These are phyloP conservation scores for Netta rufina DNA, from an alignment of 2,797 vertebrate species.

Conservation along the genomic window DNA sequence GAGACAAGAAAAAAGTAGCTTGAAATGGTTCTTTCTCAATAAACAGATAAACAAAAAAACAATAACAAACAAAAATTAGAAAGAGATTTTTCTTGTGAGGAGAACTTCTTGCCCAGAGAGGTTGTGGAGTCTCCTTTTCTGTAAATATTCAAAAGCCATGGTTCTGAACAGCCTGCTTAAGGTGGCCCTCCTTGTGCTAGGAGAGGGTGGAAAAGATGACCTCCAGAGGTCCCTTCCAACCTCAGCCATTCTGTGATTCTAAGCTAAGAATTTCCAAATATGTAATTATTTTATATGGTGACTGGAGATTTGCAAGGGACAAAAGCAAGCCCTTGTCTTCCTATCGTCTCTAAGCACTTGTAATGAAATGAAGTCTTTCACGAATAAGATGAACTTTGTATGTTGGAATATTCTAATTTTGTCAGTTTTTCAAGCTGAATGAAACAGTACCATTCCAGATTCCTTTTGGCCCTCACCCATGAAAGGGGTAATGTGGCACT, in stretches of 20 bases:
- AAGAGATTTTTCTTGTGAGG: not conserved
- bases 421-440: not conserved
- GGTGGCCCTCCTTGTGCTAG: not conserved
- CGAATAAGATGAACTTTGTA: not conserved
- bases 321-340: not conserved
- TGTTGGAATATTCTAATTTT: not conserved
- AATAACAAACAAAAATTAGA: not conserved
- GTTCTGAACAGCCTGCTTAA: not conserved
- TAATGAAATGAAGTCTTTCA: not conserved
- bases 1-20: not conserved
- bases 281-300: not conserved
- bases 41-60: not conserved
- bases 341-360: not conserved
- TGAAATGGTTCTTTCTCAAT: not conserved
- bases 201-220: not conserved
- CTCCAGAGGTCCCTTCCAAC: not conserved
- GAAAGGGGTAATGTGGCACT: not conserved
- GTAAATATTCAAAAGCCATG: not conserved
- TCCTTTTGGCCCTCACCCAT: not conserved
- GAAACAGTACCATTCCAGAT: not conserved
- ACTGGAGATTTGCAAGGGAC: not conserved
- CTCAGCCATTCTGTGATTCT: not conserved
- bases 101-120: not conserved
- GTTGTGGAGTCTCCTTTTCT: not conserved
- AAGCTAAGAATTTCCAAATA: not conserved